phyloP scores from a whole-genome alignment of 2,888 invertebrate genomes.

The Xylocampa areola region DNA sequence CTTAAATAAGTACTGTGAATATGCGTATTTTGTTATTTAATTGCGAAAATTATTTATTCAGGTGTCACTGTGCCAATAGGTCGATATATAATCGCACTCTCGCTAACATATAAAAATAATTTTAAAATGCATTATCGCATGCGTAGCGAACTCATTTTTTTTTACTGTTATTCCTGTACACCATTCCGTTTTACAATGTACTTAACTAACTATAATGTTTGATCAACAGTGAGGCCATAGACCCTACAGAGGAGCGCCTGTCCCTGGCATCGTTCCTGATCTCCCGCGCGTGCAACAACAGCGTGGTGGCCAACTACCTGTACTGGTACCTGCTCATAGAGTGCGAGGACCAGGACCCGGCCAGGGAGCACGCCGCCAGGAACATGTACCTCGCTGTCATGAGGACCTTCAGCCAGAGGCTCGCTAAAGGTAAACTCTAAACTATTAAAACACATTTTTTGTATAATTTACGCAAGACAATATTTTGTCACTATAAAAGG shows the following conservation, averaged over 20 bases:
- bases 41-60: too few relatives aligned
- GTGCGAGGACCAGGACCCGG: slow-evolving; percentile 95
- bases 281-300: slow-evolving; percentile 96
- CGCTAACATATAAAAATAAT: too few relatives aligned
- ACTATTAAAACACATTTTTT: too few relatives aligned
- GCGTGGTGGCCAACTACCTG: slow-evolving; percentile 97
- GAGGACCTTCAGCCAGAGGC: slow-evolving; percentile 94
- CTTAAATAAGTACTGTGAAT: too few relatives aligned
- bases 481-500: too few relatives aligned
- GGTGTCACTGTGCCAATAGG: too few relatives aligned
- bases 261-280: slow-evolving; percentile 98
- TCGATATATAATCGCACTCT: too few relatives aligned
- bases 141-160: too few relatives aligned
- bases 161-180: not conserved
- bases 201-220: not conserved
- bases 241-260: slow-evolving; percentile 76
- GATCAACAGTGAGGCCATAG: slow-evolving; percentile 50
- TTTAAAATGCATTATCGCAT: too few relatives aligned
- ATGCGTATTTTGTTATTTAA: too few relatives aligned
- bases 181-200: not conserved
- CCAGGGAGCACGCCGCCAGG: slow-evolving; percentile 93
- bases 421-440: slow-evolving; percentile 91
- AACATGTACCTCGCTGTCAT: slow-evolving; percentile 97
- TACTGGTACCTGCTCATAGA: slow-evolving; percentile 99
- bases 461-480: too few relatives aligned